Base-by-base conservation (phyloP, 2,113 vertebrate genomes). In the Pteronura brasiliensis region DNA sequence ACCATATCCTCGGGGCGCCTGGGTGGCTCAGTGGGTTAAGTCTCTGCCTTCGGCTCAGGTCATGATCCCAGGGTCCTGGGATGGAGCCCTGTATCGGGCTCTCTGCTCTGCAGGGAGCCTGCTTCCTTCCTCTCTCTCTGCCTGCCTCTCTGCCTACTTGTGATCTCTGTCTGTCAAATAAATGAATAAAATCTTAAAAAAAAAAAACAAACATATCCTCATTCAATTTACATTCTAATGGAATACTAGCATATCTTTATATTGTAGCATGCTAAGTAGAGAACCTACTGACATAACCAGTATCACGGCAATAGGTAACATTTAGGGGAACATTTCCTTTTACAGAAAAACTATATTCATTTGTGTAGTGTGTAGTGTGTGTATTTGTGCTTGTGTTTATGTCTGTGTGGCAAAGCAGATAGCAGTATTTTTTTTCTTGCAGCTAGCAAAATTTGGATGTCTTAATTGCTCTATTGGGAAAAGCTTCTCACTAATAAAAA, bases 1-100 rank as follows among this genome's bases (percentile, higher is more conserved):
- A 90, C 12, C 0, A 13, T 9, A 44, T 42, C 0, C 18, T 72
- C 4, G n/a, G n/a, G n/a, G n/a, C n/a, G n/a, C n/a, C n/a, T n/a
- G n/a, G n/a, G n/a, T n/a, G n/a, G n/a, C n/a, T n/a, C n/a, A n/a
- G n/a, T n/a, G n/a, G n/a, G n/a, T n/a, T n/a, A n/a, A n/a, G n/a
- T n/a, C n/a, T n/a, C n/a, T n/a, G n/a, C n/a, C n/a, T n/a, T n/a
- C n/a, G n/a, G n/a, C n/a, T n/a, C n/a, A n/a, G n/a, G n/a, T n/a
- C n/a, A n/a, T n/a, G n/a, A n/a, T n/a, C n/a, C n/a, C n/a, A n/a
- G n/a, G n/a, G n/a, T n/a, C n/a, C n/a, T n/a, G n/a, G n/a, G n/a
- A n/a, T n/a, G n/a, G n/a, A n/a, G n/a, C n/a, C n/a, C n/a, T n/a
- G n/a, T n/a, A n/a, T n/a, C n/a, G n/a, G n/a, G n/a, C n/a, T n/a